These are phyloP conservation scores for Microcebus griseorufus DNA, from an alignment of 2,113 vertebrate genomes.

Conservation along the genomic window DNA sequence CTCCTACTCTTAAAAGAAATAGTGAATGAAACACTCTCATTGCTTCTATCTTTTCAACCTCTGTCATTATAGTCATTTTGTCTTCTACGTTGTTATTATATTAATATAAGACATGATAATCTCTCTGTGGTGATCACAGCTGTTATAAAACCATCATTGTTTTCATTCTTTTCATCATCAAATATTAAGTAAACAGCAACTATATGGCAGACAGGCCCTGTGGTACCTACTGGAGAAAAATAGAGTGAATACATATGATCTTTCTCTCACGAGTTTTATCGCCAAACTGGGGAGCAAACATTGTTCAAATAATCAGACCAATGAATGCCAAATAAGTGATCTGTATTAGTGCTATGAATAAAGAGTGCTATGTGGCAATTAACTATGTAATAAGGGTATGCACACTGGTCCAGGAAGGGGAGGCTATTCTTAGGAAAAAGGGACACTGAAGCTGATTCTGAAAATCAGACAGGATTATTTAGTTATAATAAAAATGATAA, in stretches of 20 bases:
- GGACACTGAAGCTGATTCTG: background rate
- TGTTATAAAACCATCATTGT: background rate
- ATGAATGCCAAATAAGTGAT: background rate
- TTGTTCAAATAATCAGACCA: background rate
- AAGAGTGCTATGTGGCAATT: background rate
- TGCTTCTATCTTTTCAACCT: background rate
- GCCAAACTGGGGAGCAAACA: background rate
- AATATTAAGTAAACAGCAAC: background rate
- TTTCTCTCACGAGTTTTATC: background rate
- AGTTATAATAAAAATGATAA: background rate
- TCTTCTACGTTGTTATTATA: background rate
- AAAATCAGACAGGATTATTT: background rate
- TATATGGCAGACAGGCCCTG: too few species aligned
- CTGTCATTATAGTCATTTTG: background rate
- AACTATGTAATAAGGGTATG: rapidly evolving
- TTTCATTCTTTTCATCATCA: background rate
- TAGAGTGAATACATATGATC: background rate
- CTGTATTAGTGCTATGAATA: background rate
- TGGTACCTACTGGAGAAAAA: background rate
- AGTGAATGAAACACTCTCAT: background rate
- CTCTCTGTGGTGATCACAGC: background rate
- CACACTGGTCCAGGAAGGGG: background rate
- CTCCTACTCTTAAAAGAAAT: background rate
- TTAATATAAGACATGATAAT: background rate
- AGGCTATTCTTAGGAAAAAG: background rate